Conservation (phyloP, 2,797 vertebrate species). For the Brachymystax lenok region DNA sequence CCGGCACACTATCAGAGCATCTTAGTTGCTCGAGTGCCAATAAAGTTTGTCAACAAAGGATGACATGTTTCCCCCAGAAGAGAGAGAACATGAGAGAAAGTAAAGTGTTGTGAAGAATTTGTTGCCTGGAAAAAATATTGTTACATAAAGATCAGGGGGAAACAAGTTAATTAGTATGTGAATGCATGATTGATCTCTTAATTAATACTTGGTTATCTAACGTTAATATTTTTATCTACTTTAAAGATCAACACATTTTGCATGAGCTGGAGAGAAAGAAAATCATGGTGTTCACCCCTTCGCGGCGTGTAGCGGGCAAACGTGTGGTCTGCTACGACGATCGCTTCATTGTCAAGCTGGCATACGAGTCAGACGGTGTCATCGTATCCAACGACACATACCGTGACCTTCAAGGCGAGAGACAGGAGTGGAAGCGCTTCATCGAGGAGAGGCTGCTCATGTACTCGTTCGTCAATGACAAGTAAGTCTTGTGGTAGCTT, state of each 20-base stretch:
- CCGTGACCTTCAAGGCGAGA: slow-evolving; percentile 75
- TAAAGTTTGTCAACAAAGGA: neutral
- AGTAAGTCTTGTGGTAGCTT: slow-evolving; percentile 54
- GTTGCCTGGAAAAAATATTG: neutral
- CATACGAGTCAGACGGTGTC: slow-evolving; percentile 68
- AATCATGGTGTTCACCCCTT: slow-evolving; percentile 77
- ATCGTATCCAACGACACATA: slow-evolving; percentile 80
- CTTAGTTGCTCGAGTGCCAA: neutral
- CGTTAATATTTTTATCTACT: neutral
- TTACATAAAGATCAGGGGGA: too few species aligned
- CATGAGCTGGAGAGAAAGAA: slow-evolving; percentile 73
- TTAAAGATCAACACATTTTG: slow-evolving; percentile 75
- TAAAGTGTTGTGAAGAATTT: neutral
- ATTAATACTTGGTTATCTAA: neutral
- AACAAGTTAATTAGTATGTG: neutral
- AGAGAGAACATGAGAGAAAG: neutral
- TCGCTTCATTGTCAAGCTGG: slow-evolving; percentile 76
- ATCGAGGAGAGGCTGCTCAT: slow-evolving; percentile 77
- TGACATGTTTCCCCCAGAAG: neutral
- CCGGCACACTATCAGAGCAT: neutral
- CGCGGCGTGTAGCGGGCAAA: slow-evolving; percentile 68
- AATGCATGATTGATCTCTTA: neutral
- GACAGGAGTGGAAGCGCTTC: slow-evolving; percentile 76
- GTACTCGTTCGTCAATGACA: slow-evolving; percentile 79
- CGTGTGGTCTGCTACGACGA: slow-evolving; percentile 79